Evolutionary conservation across 2,888 invertebrate species (phyloP).

Genomic region (Lepidochitona cinerea): DNA sequence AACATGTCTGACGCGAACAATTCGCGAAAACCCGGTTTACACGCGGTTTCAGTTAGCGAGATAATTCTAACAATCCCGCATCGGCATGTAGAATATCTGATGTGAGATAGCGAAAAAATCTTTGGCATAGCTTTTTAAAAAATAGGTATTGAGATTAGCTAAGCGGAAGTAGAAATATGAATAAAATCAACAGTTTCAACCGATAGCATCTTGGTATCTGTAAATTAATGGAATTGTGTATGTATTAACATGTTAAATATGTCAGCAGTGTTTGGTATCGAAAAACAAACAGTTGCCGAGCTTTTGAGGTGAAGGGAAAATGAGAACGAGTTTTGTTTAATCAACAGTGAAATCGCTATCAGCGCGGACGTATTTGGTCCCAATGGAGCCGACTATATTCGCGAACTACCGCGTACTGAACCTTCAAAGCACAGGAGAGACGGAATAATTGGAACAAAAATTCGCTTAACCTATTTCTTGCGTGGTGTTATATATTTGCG

Average conservation of each 20-base stretch:
- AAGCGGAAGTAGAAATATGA: no score
- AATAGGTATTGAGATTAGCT: not conserved
- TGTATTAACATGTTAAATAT: no score
- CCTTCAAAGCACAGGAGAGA: no score
- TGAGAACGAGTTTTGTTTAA: not conserved
- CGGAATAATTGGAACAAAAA: not conserved
- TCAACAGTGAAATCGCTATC: not conserved
- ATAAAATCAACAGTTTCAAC: no score
- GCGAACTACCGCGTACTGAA: not conserved
- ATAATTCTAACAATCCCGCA: not conserved
- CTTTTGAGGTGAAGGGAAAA: no score
- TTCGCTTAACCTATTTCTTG: not conserved
- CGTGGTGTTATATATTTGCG: not conserved
- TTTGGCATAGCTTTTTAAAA: not conserved
- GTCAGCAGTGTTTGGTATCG: no score
- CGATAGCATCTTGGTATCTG: no score
- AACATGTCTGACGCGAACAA: not conserved
- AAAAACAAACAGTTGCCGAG: no score
- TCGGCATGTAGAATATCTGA: not conserved
- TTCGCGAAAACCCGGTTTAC: not conserved
- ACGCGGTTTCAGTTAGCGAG: not conserved
- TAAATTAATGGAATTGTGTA: no score
- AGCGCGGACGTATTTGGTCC: no score
- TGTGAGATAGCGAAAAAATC: not conserved
- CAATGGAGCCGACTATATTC: no score